Conservation (phyloP, 2,797 vertebrate species). For the Sebastes nivosus region DNA sequence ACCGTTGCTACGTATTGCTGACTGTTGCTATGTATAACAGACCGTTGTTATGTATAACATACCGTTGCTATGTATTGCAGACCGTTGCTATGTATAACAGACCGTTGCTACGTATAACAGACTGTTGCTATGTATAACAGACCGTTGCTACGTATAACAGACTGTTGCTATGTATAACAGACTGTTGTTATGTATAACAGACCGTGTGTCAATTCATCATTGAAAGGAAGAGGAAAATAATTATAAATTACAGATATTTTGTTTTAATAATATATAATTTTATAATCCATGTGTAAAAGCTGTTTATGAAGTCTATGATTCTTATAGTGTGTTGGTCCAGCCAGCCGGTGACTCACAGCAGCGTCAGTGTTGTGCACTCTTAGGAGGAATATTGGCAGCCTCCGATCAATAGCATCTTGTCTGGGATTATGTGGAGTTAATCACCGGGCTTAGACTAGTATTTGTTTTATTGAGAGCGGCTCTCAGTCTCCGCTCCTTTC, state of each 20-base stretch:
- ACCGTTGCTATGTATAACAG: too few species aligned
- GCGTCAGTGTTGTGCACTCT: background rate
- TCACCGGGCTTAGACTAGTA: conserved; percentile 25
- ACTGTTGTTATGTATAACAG: too few species aligned
- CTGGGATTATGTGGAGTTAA: conserved; percentile 44
- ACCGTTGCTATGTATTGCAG: too few species aligned
- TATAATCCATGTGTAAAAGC: background rate
- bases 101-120: too few species aligned
- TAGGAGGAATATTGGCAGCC: conserved; percentile 13
- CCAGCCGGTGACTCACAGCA: background rate
- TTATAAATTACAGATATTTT: background rate
- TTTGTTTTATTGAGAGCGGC: conserved; percentile 26
- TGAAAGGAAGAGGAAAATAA: background rate
- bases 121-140: too few species aligned
- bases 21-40: too few species aligned
- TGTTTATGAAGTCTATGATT: background rate
- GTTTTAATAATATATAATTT: background rate
- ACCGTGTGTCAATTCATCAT: background rate
- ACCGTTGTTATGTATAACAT: too few species aligned
- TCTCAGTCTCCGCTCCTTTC: background rate
- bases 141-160: too few species aligned
- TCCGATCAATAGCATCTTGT: conserved; percentile 41
- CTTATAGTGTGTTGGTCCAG: background rate
- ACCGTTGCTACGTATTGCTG: too few species aligned
- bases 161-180: too few species aligned